Percentiles rank a stretch among this genome's conserved stretches.
These are phyloP conservation scores for Zosterops hypoxanthus DNA, from an alignment of 2,113 vertebrate species.

Conservation along the genomic window DNA sequence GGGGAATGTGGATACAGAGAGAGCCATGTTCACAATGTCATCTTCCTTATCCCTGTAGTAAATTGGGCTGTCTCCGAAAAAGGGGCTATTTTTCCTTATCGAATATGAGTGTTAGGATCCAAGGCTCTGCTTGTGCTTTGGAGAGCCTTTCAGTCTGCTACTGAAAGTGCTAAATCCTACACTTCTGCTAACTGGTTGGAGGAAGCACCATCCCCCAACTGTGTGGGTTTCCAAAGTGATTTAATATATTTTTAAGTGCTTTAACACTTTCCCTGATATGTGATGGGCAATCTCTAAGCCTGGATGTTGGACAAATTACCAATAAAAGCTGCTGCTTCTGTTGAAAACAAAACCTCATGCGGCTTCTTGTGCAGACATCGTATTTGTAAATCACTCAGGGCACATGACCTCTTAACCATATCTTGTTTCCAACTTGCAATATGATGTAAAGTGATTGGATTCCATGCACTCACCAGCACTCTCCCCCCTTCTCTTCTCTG, in stretches of 20 bases:
- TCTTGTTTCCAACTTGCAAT: slow-evolving; percentile 82
- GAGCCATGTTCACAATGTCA: background rate
- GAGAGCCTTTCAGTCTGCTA: slow-evolving; percentile 39
- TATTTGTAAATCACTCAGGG: slow-evolving; percentile 70
- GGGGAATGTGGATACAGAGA: background rate
- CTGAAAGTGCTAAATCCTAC: slow-evolving; percentile 48
- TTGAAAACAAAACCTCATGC: background rate
- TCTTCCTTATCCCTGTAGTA: slow-evolving; percentile 43
- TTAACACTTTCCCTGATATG: background rate
- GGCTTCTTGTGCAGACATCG: slow-evolving; percentile 34
- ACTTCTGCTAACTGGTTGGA: slow-evolving; percentile 15
- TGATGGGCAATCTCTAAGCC: slow-evolving; percentile 20
- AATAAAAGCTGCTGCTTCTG: slow-evolving; percentile 5
- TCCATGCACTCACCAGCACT: slow-evolving; percentile 70
- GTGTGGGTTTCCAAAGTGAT: slow-evolving; percentile 32
- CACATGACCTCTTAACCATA: slow-evolving; percentile 74
- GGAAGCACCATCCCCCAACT: slow-evolving; percentile 35
- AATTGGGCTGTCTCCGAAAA: slow-evolving; percentile 34
- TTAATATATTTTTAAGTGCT: slow-evolving; percentile 48
- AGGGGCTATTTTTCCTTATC: slow-evolving; percentile 45
- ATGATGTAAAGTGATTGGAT: slow-evolving; percentile 81
- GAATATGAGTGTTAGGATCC: background rate
- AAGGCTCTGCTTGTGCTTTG: slow-evolving; percentile 17
- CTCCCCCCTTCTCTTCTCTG: slow-evolving; percentile 61
- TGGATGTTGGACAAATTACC: slow-evolving; percentile 51